Percentiles rank a stretch among this genome's conserved stretches.
Conservation (phyloP, 2,113 vertebrate species). For the Speoplatyrhinus poulsoni region DNA sequence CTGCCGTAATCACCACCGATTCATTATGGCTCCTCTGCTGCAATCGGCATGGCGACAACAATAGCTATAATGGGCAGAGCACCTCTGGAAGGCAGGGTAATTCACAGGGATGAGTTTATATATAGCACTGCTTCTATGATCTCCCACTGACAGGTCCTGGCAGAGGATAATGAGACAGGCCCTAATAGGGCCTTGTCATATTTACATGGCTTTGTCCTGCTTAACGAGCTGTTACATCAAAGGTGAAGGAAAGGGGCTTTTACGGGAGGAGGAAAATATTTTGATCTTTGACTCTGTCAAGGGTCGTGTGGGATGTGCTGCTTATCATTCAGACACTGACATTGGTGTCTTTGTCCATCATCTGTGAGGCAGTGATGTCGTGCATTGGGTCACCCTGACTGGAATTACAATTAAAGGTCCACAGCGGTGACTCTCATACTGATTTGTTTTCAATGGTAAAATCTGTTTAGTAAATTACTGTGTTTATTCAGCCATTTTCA, state of each 20-base stretch:
- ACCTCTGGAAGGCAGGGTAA: conserved; percentile 36
- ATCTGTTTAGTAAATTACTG: no score
- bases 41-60: conserved; percentile 49
- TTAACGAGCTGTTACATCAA: conserved; percentile 66
- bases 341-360: conserved; percentile 15
- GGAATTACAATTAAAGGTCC: neutral
- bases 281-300: conserved; percentile 36
- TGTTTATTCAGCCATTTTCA: no score
- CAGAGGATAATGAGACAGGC: conserved; percentile 63
- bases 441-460: no score
- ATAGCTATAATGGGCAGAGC: conserved; percentile 53
- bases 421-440: no score
- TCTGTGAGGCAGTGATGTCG: conserved; percentile 3
- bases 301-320: conserved; percentile 10
- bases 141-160: conserved; percentile 58
- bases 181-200: conserved; percentile 65
- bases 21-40: conserved; percentile 11
- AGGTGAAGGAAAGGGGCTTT: conserved; percentile 51
- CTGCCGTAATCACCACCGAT: neutral
- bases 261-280: conserved; percentile 29
- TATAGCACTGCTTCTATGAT: conserved; percentile 60
- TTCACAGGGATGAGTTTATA: conserved; percentile 62
- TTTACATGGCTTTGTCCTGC: conserved; percentile 61
- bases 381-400: conserved; percentile 13
- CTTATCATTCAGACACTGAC: conserved; percentile 23